Percentiles rank a stretch among this genome's conserved stretches.
phyloP scores from a whole-genome alignment of 2,797 vertebrate species.

The Siniperca undulata region DNA sequence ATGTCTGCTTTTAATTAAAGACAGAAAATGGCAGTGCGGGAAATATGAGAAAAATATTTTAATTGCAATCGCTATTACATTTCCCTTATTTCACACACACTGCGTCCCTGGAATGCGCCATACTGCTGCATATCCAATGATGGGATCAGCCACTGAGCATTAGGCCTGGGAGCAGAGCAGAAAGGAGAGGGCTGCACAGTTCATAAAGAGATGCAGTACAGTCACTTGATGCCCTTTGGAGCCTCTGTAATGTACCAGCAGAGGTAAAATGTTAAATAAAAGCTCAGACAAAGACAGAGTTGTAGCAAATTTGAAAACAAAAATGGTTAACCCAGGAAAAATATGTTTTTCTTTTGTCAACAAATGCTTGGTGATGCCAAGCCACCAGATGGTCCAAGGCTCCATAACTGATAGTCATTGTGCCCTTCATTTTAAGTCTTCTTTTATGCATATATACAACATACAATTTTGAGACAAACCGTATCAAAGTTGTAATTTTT shows the following conservation, averaged over 20 bases:
- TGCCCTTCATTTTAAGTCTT: too few relatives aligned
- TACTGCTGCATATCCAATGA: slow-evolving; percentile 66
- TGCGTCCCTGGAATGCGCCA: slow-evolving; percentile 72
- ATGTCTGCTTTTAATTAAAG: slow-evolving; percentile 84
- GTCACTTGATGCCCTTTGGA: slow-evolving; percentile 11
- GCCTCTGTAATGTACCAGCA: not conserved
- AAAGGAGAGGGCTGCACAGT: slow-evolving; percentile 53
- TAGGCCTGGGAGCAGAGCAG: slow-evolving; percentile 59
- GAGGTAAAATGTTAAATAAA: not conserved
- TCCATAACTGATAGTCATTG: not conserved
- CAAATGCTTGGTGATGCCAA: not conserved
- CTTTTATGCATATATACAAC: not conserved
- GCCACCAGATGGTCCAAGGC: slow-evolving; percentile 54
- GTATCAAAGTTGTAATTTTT: not conserved
- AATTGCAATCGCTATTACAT: slow-evolving; percentile 78
- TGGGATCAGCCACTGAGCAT: slow-evolving; percentile 73
- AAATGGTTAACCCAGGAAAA: not conserved
- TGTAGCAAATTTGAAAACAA: not conserved
- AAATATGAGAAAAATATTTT: slow-evolving; percentile 79
- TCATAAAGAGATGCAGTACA: slow-evolving; percentile 48
- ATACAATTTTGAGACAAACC: not conserved
- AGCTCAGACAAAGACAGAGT: not conserved
- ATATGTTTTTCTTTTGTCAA: not conserved
- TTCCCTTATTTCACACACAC: slow-evolving; percentile 74
- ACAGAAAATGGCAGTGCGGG: slow-evolving; percentile 60